Evolutionary conservation across 1,140 invertebrate genomes (phyloP).

Genomic region (Tetragonula clypearis): DNA sequence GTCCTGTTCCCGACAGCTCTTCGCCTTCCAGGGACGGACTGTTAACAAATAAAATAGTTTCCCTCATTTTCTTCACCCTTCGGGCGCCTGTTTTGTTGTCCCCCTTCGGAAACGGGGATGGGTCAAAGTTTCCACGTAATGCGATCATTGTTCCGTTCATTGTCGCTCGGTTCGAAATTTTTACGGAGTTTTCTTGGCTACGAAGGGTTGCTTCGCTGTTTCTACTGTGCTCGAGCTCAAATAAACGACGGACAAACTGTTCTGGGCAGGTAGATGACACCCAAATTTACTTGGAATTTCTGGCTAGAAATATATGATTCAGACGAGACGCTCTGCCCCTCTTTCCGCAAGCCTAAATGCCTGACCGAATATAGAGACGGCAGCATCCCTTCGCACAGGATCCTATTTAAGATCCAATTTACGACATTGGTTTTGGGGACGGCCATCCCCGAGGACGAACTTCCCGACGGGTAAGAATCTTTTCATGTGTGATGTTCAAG

Average conservation of each 20-base stretch:
- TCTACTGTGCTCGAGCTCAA: neutral
- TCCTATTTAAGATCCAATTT: slow-evolving; percentile 24
- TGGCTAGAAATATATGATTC: slow-evolving; percentile 14
- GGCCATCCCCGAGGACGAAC: neutral
- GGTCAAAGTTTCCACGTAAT: neutral
- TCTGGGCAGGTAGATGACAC: neutral
- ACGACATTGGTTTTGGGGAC: neutral
- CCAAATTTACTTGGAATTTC: slow-evolving; percentile 33
- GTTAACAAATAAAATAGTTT: neutral
- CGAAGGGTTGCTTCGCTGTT: neutral
- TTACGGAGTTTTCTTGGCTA: no score
- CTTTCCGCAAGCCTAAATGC: slow-evolving; percentile 41
- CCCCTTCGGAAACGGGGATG: no score
- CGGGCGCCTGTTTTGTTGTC: neutral
- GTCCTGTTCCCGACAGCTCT: neutral
- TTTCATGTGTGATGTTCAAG: neutral
- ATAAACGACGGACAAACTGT: no score
- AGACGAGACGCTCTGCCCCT: neutral
- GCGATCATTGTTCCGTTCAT: neutral
- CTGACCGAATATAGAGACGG: neutral
- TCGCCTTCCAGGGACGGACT: neutral
- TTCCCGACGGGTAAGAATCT: neutral
- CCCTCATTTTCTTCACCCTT: neutral
- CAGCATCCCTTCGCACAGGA: neutral
- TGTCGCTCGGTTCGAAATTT: neutral